Base-by-base conservation (phyloP, 1,140 invertebrate genomes). In the Drosophila kepulauana region DNA sequence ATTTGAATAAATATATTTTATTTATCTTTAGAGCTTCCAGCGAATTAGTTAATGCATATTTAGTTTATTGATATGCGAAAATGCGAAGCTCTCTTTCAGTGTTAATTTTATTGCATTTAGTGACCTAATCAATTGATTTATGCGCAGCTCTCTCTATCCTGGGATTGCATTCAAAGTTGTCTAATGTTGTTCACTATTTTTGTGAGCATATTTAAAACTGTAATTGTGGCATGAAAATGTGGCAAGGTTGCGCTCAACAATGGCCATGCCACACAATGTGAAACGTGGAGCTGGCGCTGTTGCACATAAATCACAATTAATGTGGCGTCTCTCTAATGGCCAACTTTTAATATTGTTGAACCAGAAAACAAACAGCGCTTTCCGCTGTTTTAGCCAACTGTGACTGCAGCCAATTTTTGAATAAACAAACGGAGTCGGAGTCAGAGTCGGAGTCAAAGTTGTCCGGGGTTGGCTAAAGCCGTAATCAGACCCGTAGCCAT, bases 291-390 rank as follows among this genome's bases (percentile, higher is more conserved):
- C 38, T 20, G 25, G 20, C 20, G 20, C 20, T 25, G 20, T 25
- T 46, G 65, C 62, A 38, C 75, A 78, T 82, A 79, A 82, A 82
- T 82, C 80, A 79, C 80, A 82, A 70, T 82, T 78, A 82, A 75
- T 65, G 38, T n/a, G 25, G n/a, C 49, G n/a, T 13, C 68, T 59
- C 67, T 66, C 51, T 54, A 68, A 84, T 79, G 81, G 43, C 73
- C 72, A 65, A 76, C 69, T 68, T 78, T 78, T 77, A 73, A 85
- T 84, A 70, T 61, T 57, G 67, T 63, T 73, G 64, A 58, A 30
- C 63, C 62, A 57, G 30, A 63, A 84, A 54, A 45, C 57, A 73
- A 80, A 77, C 52, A 73, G 56, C 41, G 48, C 54, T 75, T 2
- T 38, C 57, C 41, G 41, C 57, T 61, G 38, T 49, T 38, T 38